Evolutionary conservation across 2,113 vertebrate species (phyloP), one percentile per base, ranked within the genome.

Genomic region (Emberiza fucata): DNA sequence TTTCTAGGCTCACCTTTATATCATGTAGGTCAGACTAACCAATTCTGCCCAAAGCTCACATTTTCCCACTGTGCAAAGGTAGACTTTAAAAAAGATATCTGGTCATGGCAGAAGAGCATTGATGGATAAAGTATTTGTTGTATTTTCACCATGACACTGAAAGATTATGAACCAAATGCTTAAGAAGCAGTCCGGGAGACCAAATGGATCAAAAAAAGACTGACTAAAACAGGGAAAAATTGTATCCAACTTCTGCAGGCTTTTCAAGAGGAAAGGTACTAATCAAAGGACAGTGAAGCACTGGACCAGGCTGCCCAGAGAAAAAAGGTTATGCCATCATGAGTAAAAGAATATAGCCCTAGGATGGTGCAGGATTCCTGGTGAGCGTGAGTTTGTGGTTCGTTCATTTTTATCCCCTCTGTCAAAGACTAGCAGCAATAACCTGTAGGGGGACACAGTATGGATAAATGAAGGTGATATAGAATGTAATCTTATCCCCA

Each of bases 381-480:
- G 16, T 51, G 12, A 24, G 5, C 37, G 8, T 51, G 14, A 18
- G 18, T 28, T 75, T 70, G 20, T 18, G 16, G 2, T 8, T 23
- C 4, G 2, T 12, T 12, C n/a, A n/a, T 44, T 65, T 77, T 3
- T 25, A 20, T 1, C 0, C 12, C 0, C 2, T 33, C 18, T 53
- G 14, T 59, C 17, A 76, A 59, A 64, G 44, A 31, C 14, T 14
- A 3, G 10, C 22, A 80, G 11, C 15, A 37, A n/a, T 35, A 87
- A 51, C 10, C 17, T 11, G 11, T 39, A 39, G 39, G 39, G 39
- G 39, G 39, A 39, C 11, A 11, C 39, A 39, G 39, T 39, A 39
- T 39, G 39, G 39, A 11, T 39, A 39, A 39, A 39, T 39, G 39
- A 39, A 39, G 39, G 39, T 39, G 39, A 11, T 12, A 39, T 39